Percentiles rank a stretch among this genome's conserved stretches.
Evolutionary conservation across 1,140 invertebrate species (phyloP).

Genomic region (Neodiprion fabricii): DNA sequence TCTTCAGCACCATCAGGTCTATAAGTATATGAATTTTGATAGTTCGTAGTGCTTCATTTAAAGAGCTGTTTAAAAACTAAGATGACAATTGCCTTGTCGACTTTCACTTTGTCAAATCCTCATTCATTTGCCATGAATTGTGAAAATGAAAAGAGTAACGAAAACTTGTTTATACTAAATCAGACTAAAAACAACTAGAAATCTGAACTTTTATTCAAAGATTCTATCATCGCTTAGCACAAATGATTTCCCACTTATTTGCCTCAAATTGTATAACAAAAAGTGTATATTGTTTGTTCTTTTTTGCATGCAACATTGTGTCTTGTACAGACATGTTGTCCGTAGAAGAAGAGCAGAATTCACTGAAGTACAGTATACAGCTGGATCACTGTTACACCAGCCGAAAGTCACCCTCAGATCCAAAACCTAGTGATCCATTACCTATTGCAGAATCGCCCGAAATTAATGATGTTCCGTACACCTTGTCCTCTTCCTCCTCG

Average conservation of each 20-base stretch:
- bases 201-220: too few relatives aligned
- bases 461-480: constrained; percentile 39
- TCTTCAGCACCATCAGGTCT: too few relatives aligned
- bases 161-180: too few relatives aligned
- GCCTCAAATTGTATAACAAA: constrained; percentile 11
- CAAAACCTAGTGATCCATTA: constrained; percentile 50
- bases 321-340: constrained; percentile 54
- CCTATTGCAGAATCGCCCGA: constrained; percentile 46
- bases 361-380: constrained; percentile 52
- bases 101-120: too few relatives aligned
- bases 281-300: constrained; percentile 19
- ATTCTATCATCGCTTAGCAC: too few relatives aligned
- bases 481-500: constrained; percentile 24
- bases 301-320: constrained; percentile 6
- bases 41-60: too few relatives aligned
- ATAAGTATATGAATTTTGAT: too few relatives aligned
- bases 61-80: too few relatives aligned
- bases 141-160: too few relatives aligned
- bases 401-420: constrained; percentile 49
- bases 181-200: too few relatives aligned
- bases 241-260: neutral
- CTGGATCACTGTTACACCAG: constrained; percentile 62
- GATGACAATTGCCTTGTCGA: too few relatives aligned
- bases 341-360: constrained; percentile 57
- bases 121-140: too few relatives aligned